Conservation (phyloP, 1,140 invertebrate species). For the Scaptomyza hsui region DNA sequence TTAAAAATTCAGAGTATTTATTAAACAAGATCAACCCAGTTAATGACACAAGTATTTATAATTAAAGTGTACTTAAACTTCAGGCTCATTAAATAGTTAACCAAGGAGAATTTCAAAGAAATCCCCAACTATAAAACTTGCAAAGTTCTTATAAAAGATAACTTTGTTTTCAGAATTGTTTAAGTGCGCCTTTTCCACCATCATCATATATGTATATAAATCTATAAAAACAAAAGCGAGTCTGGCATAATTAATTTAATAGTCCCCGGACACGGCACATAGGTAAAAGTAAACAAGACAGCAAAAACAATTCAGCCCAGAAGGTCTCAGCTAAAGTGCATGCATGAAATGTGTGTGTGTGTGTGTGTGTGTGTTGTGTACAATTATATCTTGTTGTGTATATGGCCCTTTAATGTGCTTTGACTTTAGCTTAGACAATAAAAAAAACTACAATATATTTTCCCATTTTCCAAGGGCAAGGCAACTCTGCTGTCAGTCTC, state of each 20-base stretch:
- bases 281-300: conserved; percentile 44
- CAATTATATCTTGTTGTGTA: conserved; percentile 28
- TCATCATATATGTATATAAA: conserved; percentile 33
- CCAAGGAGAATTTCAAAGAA: neutral
- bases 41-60: conserved; percentile 36
- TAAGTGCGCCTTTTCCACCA: conserved; percentile 27
- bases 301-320: conserved; percentile 1
- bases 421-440: conserved; percentile 55
- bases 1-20: conserved; percentile 6
- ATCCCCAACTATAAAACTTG: conserved; percentile 17
- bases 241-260: conserved; percentile 70
- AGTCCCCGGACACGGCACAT: conserved; percentile 55
- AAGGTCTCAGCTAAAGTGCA: conserved; percentile 1
- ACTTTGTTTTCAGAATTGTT: conserved; percentile 22
- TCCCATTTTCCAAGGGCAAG: conserved; percentile 69
- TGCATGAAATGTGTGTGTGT: conserved; percentile 5
- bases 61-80: conserved; percentile 22
- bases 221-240: conserved; percentile 51
- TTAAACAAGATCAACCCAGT: conserved; percentile 2
- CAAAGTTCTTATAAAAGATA: conserved; percentile 44
- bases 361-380: conserved; percentile 10
- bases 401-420: conserved; percentile 20
- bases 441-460: conserved; percentile 58
- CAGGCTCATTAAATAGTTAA: conserved; percentile 18
- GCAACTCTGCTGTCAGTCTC: conserved; percentile 26